Evolutionary conservation across 1,140 invertebrate species (phyloP).

Genomic region (Theocolax elegans): DNA sequence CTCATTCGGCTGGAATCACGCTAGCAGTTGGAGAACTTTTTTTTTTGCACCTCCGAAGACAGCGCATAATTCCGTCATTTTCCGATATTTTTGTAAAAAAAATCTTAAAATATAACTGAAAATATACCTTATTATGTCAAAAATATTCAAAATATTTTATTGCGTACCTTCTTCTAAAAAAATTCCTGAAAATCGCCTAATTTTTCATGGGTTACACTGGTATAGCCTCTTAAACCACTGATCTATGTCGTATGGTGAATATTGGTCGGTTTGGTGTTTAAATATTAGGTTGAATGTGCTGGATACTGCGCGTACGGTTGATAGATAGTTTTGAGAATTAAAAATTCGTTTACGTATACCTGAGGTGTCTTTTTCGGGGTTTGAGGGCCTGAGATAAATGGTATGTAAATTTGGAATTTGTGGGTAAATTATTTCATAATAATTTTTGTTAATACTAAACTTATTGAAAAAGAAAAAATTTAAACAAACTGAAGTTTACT

Average conservation of each 20-base stretch:
- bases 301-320: neutral
- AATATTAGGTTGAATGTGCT: slow-evolving; percentile 2
- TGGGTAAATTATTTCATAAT: slow-evolving; percentile 1
- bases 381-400: neutral
- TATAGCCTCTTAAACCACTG: slow-evolving; percentile 4
- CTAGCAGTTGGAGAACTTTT: no score
- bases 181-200: no score
- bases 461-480: slow-evolving; percentile 2
- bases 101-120: no score
- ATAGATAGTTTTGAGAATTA: slow-evolving; percentile 4
- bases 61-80: no score
- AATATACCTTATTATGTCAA: no score
- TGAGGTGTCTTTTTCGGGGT: neutral
- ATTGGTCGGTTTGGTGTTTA: neutral
- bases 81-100: no score
- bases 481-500: neutral
- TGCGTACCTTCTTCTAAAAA: no score
- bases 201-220: no score
- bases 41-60: no score
- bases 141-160: no score
- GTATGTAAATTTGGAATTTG: slow-evolving; percentile 2
- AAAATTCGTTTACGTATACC: neutral
- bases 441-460: neutral
- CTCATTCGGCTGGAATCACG: no score
- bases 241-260: neutral